These are phyloP conservation scores for Zosterops pallidus DNA, from an alignment of 2,113 vertebrate genomes.

Conservation along the genomic window DNA sequence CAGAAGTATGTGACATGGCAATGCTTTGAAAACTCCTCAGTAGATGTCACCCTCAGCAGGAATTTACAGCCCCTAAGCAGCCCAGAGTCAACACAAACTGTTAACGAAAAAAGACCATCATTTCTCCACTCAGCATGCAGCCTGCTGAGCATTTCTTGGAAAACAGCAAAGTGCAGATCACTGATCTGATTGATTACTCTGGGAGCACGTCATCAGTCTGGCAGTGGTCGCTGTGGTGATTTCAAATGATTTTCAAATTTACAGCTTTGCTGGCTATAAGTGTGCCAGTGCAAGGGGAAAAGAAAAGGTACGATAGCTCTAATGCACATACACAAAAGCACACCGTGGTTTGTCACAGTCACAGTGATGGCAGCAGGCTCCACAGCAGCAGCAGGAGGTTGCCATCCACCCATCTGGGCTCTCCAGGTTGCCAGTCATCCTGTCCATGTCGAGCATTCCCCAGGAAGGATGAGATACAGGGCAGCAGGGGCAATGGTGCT, in stretches of 20 bases:
- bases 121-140: not conserved
- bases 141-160: not conserved
- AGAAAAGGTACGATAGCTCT: not conserved
- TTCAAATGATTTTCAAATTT: not conserved
- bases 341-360: accelerated
- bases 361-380: not conserved
- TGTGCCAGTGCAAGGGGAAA: not conserved
- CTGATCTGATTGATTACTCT: not conserved
- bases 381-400: not conserved
- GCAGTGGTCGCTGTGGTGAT: not conserved
- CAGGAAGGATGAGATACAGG: accelerated
- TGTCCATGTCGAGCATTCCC: not conserved
- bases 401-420: not conserved
- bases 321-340: not conserved
- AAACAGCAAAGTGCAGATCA: not conserved
- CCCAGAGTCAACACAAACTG: not conserved
- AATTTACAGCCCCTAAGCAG: not conserved
- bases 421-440: not conserved
- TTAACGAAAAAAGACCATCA: not conserved
- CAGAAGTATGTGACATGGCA: not conserved
- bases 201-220: accelerated
- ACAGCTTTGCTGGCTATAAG: not conserved
- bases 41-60: not conserved
- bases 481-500: not conserved
- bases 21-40: not conserved